phyloP scores from a whole-genome alignment of 2,113 vertebrate genomes.

The Brachypteracias leptosomus region DNA sequence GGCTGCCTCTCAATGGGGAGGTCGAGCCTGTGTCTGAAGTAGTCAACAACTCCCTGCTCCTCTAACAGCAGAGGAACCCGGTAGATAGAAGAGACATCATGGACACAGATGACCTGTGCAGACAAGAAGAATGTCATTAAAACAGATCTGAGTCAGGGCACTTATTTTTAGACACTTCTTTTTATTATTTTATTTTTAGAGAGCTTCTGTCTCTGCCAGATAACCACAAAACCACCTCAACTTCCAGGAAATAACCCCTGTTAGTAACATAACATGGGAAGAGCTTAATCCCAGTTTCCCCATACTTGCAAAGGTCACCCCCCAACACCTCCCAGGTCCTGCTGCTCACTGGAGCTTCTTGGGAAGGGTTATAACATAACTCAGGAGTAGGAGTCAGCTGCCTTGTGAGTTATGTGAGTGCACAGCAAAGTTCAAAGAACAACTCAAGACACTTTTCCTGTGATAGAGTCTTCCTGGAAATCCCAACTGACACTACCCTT shows the following conservation, averaged over 20 bases:
- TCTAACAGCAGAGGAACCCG: constrained; percentile 90
- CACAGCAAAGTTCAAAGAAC: not conserved
- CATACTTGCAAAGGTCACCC: not conserved
- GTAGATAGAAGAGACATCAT: constrained; percentile 94
- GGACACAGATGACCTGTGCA: constrained; percentile 92
- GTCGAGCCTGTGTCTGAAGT: constrained; percentile 88
- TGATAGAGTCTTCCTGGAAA: not conserved
- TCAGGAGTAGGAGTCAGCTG: not conserved
- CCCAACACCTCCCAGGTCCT: not conserved
- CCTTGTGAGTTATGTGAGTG: fast-evolving
- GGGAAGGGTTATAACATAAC: not conserved
- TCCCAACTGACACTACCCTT: not conserved
- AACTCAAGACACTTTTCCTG: not conserved
- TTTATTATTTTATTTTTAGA: too few species aligned
- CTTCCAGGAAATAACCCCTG: not conserved
- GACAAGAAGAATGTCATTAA: not conserved
- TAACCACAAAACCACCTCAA: not conserved
- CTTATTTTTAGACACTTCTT: not conserved
- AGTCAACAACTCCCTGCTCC: constrained; percentile 92
- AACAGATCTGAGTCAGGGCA: not conserved
- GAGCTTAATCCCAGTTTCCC: not conserved
- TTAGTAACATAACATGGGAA: not conserved
- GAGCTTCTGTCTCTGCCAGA: not conserved
- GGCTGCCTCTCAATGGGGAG: constrained; percentile 88
- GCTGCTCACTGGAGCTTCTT: not conserved